Base-by-base conservation (phyloP, 2,888 invertebrate genomes). In the Drosophila sordidula region DNA sequence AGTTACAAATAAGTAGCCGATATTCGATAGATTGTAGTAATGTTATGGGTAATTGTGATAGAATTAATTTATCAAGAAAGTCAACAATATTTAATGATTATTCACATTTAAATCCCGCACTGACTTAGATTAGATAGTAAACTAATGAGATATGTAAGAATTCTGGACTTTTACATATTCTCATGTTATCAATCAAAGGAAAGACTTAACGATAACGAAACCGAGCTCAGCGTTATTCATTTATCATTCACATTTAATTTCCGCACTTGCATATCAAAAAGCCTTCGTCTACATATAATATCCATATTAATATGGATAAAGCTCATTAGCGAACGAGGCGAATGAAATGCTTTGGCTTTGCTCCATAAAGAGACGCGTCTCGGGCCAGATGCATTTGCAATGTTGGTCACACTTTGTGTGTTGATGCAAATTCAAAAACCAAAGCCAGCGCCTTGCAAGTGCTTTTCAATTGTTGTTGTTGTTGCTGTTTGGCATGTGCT, bases 391-490 rank as follows among this genome's bases (percentile, higher is more conserved):
- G 72, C 65, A 72, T 59, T 75, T 59, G 36, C 52, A 57, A 61
- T 57, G 66, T 50, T 71, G 54, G 54, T 55, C 57, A 61, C 54
- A 66, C 76, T 75, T 75, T 52, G 57, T 34, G 34, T 32, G 50
- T 50, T 68, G 74, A 85, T 72, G 82, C 72, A 73, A 61, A 65
- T 63, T 34, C 29, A 54, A 62, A 57, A 70, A 62, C 44, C 62
- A 65, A 74, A 51, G 56, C 50, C 38, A 18, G 36, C 57, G 58
- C 46, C 55, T 61, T 68, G 42, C 46, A 78, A 67, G 55, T 57
- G 78, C 49, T 80, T 66, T 66, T 75, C 58, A 63, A 51, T 51
- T 66, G 58, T 47, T 54, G 58, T 61, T 64, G 63, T 49, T 69
- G 49, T 51, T 63, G 58, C 45, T 56, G 58, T 54, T 72, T 61